Base-by-base conservation (phyloP, 2,888 invertebrate species). In the Azorinus chamasolen region DNA sequence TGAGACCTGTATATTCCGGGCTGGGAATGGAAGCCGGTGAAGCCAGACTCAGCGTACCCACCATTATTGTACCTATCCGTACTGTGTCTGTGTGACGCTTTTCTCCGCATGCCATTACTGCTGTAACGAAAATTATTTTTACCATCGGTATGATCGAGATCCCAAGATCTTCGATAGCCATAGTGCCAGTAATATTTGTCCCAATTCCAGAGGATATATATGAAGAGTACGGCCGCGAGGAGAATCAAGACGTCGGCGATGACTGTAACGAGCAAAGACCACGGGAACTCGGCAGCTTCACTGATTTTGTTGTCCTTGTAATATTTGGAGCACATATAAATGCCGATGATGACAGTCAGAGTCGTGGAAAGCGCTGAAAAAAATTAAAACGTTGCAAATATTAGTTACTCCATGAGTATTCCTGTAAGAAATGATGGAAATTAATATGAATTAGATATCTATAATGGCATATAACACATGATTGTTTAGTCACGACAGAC, bases 251-350 rank as follows among this genome's bases (percentile, higher is more conserved):
- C 20, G 43, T 46, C 27, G 2, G 54, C 64, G 43, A 64, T 45
- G 1, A 22, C 45, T 14, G 37, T 45, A 27, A 64, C 37, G n/a
- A 64, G 18, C 5, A 32, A 20, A 16, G 54, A 41, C 64, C 64
- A 64, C 12, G 64, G 64, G 32, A 64, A 64, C 37, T 64, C 64
- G 0, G 32, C 45, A 0, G 64, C 54, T 16, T 24, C 16, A 20
- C 25, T 24, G 20, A 64, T 51, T 0, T 32, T 18, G 37, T 61
- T 25, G 12, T 48, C 20, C n/a, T 32, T 10, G 50, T 50, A 61
- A 37, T 50, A 61, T 50, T 61, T 45, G 10, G 24, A 12, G 18
- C 48, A 61, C 45, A 61, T 22, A n/a, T 24, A 45, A 16, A 46
- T 32, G n/a, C 20, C 27, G 37, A 61, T 18, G 22, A 61, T 25